phyloP scores from a whole-genome alignment of 2,797 vertebrate genomes.

The Apogon talboti region DNA sequence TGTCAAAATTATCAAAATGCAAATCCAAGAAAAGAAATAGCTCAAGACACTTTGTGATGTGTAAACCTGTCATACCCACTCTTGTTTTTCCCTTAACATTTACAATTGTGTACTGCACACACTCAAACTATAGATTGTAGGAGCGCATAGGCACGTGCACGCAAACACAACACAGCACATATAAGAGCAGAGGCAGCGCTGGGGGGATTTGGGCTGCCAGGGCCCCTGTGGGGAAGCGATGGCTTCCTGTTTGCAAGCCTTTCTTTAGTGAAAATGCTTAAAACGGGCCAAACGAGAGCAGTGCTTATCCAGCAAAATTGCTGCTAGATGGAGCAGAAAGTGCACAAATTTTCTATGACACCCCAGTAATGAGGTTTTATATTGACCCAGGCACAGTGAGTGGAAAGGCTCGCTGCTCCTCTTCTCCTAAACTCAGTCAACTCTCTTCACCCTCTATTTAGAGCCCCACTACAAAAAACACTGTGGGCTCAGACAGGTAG shows the following conservation, averaged over 20 bases:
- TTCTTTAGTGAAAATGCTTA: slow-evolving; percentile 78
- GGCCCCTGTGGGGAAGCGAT: slow-evolving; percentile 57
- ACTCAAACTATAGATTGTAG: slow-evolving; percentile 36
- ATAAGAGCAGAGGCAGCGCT: slow-evolving; percentile 66
- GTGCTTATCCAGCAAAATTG: slow-evolving; percentile 90
- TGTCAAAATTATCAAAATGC: slow-evolving; percentile 44
- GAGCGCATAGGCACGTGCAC: slow-evolving; percentile 24
- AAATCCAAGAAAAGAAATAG: slow-evolving; percentile 20
- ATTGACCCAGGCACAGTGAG: slow-evolving; percentile 85
- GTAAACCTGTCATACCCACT: slow-evolving; percentile 22
- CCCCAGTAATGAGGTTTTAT: slow-evolving; percentile 90
- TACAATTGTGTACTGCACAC: slow-evolving; percentile 27
- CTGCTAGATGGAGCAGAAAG: slow-evolving; percentile 91
- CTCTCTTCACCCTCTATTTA: slow-evolving; percentile 67
- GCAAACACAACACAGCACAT: slow-evolving; percentile 51
- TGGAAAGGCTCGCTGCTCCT: slow-evolving; percentile 74
- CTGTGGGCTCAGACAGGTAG: slow-evolving; percentile 63
- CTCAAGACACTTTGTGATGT: slow-evolving; percentile 24
- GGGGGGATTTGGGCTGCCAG: slow-evolving; percentile 53
- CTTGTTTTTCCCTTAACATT: slow-evolving; percentile 30
- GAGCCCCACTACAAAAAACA: slow-evolving; percentile 32
- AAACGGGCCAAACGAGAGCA: slow-evolving; percentile 86
- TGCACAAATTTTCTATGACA: slow-evolving; percentile 91
- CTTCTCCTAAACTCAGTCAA: slow-evolving; percentile 76
- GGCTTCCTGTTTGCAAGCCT: slow-evolving; percentile 76